Conservation (phyloP, 2,888 invertebrate species). For the Drosophila multiciliata region DNA sequence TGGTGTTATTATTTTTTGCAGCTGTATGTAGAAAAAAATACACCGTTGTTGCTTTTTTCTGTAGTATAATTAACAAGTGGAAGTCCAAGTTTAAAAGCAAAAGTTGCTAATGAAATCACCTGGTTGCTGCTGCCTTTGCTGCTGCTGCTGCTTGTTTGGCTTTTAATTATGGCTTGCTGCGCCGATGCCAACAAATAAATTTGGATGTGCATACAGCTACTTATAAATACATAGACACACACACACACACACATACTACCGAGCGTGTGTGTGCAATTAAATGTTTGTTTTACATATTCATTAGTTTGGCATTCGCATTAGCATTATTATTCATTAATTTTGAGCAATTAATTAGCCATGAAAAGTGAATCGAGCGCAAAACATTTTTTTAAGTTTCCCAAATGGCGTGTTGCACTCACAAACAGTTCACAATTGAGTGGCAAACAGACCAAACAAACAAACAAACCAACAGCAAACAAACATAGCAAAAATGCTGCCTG, state of each 20-base stretch:
- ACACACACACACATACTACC: slow-evolving; percentile 1
- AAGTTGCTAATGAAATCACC: slow-evolving; percentile 68
- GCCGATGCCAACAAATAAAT: slow-evolving; percentile 72
- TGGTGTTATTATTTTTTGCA: neutral
- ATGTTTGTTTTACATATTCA: slow-evolving; percentile 73
- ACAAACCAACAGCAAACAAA: slow-evolving; percentile 3
- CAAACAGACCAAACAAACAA: slow-evolving; percentile 20
- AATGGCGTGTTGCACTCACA: slow-evolving; percentile 42
- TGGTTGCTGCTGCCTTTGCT: slow-evolving; percentile 31
- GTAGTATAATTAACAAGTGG: slow-evolving; percentile 66
- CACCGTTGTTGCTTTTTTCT: neutral
- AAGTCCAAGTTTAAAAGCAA: slow-evolving; percentile 45
- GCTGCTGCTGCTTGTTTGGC: slow-evolving; percentile 68
- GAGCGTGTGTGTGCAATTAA: slow-evolving; percentile 30
- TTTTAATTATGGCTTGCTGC: slow-evolving; percentile 75
- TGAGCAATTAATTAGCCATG: slow-evolving; percentile 79
- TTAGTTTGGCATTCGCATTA: slow-evolving; percentile 60
- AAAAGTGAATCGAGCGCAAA: slow-evolving; percentile 78
- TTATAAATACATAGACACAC: slow-evolving; percentile 17
- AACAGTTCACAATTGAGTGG: slow-evolving; percentile 52
- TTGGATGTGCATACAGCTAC: slow-evolving; percentile 58
- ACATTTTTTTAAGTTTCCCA: slow-evolving; percentile 53
- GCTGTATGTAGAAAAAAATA: neutral
- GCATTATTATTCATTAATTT: slow-evolving; percentile 74
- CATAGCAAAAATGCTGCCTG: slow-evolving; percentile 16